Base-by-base conservation (phyloP, 2,113 vertebrate genomes). In the Anthoscopus minutus region DNA sequence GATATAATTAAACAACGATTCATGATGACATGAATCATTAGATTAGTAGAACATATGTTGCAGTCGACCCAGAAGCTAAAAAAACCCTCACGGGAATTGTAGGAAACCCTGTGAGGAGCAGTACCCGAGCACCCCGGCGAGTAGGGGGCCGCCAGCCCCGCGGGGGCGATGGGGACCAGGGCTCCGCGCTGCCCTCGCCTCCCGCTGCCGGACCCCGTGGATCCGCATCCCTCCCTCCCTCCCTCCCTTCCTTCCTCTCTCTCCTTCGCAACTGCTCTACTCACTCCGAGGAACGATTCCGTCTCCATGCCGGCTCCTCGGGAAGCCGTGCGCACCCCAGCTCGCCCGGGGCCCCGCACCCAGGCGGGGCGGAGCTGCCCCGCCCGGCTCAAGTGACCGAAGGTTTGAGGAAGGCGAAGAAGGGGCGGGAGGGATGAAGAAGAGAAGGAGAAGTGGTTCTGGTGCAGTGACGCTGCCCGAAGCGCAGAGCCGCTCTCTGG, bases 91-190 rank as follows among this genome's bases (percentile, higher is more conserved):
- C 13, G 33, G 67, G 24, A 40, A 14, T 2, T 1, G 18, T 1
- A 24, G 42, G 57, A 51, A 47, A 5, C 18, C 1, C 25, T 8
- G 19, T 0, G 50, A 33, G 8, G 27, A 45, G n/a, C 50, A 9
- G 53, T 0, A 1, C 12, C 27, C 13, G 3, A 18, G 1, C 4
- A 1, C 23, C 54, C 2, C 42, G 22, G 64, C 18, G 13, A 25
- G 51, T 11, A 44, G 7, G 27, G 1, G 20, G 17, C 54, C 8
- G 35, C 42, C 70, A 5, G 54, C 25, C 31, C 28, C 22, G 1
- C 25, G 4, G 44, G 18, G 13, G 37, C 11, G 6, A 35, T 1
- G 58, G 38, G 8, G 5, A 10, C 51, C 31, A 2, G 42, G 44
- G 51, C n/a, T 24, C 38, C 5, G 48, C 25, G 13, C 56, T 8